Evolutionary conservation across 64 coral and sea anemone genomes (phyloP).

Genomic region (Montipora foliosa): DNA sequence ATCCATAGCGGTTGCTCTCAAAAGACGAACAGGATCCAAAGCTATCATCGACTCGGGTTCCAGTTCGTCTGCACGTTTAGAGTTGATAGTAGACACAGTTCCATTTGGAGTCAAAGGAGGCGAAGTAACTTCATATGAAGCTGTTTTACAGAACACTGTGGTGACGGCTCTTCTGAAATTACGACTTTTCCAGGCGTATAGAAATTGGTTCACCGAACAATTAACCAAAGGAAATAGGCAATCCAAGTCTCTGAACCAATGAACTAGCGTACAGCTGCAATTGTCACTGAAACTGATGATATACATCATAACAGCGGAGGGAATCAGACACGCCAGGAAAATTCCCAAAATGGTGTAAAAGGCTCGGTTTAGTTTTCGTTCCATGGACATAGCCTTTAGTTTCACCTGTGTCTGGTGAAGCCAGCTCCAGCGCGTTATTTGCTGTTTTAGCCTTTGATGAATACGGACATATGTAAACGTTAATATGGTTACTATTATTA

Average conservation of each 20-base stretch:
- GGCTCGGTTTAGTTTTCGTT: conserved; percentile 63
- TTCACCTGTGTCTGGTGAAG: conserved; percentile 6
- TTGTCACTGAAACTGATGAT: conserved; percentile 76
- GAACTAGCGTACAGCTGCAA: conserved; percentile 76
- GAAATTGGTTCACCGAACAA: conserved; percentile 88
- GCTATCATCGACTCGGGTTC: background rate
- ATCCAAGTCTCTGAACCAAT: conserved; percentile 87
- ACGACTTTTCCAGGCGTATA: conserved; percentile 89
- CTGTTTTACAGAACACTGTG: background rate
- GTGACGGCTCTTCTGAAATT: conserved; percentile 76
- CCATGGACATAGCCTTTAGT: conserved; percentile 50
- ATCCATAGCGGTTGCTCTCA: background rate
- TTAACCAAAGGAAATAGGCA: conserved; percentile 82
- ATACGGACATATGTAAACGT: conserved; percentile 75
- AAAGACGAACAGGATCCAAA: background rate
- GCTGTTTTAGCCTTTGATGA: conserved; percentile 52
- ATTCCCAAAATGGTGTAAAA: conserved; percentile 80
- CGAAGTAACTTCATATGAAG: background rate
- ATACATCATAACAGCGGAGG: conserved; percentile 85
- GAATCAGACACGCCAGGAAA: conserved; percentile 73
- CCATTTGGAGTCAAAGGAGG: background rate
- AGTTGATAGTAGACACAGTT: background rate
- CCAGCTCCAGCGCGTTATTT: conserved; percentile 51
- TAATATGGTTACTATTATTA: conserved; percentile 61
- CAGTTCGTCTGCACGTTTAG: background rate